These are phyloP conservation scores for Bubo blakistoni DNA, from an alignment of 2,113 vertebrate species.

Conservation along the genomic window DNA sequence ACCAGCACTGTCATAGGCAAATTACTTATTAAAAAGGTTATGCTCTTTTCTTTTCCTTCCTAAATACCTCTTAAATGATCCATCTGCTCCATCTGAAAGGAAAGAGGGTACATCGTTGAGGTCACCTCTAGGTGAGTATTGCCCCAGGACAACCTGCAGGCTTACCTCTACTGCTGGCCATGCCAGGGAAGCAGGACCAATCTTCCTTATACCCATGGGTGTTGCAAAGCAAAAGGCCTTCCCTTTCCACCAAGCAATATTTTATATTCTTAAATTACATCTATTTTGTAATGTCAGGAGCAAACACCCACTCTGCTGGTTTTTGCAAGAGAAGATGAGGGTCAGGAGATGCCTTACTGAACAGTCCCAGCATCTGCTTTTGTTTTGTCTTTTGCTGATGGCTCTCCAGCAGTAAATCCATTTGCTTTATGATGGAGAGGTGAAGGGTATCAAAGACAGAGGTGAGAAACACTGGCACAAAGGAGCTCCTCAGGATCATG, in stretches of 20 bases:
- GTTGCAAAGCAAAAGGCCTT: neutral
- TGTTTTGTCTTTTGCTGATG: neutral
- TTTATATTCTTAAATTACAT: neutral
- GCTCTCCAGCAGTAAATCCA: neutral
- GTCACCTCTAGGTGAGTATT: neutral
- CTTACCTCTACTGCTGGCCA: neutral
- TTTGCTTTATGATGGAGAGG: neutral
- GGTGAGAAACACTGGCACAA: neutral
- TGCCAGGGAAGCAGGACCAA: neutral
- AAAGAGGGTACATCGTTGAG: neutral
- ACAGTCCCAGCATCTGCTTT: neutral
- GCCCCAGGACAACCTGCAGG: neutral
- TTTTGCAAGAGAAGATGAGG: neutral
- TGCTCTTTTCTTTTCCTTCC: neutral
- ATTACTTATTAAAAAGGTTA: conserved; percentile 8
- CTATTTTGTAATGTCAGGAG: neutral
- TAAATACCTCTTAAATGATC: neutral
- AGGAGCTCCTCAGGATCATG: neutral
- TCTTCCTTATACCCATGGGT: neutral
- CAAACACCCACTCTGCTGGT: neutral
- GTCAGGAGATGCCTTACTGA: neutral
- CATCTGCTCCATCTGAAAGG: neutral
- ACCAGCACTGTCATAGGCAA: neutral
- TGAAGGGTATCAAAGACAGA: neutral
- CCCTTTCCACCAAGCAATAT: neutral